Percentiles rank a stretch among this genome's conserved stretches.
Conservation (phyloP, 1,140 invertebrate genomes). For the Aphis craccivora region DNA sequence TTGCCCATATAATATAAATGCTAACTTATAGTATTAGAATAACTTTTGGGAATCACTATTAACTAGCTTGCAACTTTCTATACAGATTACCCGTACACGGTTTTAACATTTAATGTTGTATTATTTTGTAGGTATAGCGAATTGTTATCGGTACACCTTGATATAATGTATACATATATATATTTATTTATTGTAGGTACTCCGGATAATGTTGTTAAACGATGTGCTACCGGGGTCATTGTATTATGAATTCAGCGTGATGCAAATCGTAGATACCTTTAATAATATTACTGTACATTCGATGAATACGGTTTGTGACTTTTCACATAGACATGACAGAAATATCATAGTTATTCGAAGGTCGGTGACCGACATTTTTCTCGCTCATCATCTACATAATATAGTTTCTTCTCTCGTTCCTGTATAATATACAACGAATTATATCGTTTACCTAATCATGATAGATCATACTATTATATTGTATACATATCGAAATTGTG, state of each 20-base stretch:
- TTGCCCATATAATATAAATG: too few species aligned
- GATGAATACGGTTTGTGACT: background rate
- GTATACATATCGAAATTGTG: background rate
- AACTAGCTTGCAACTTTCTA: background rate
- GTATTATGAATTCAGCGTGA: conserved; percentile 20
- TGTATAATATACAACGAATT: background rate
- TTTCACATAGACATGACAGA: background rate
- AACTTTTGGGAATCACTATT: background rate
- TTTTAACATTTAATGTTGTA: background rate
- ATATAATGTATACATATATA: background rate
- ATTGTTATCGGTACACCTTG: background rate
- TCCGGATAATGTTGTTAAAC: background rate
- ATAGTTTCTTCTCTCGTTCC: background rate
- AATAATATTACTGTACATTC: background rate
- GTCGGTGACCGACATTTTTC: conserved; percentile 2
- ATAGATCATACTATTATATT: background rate
- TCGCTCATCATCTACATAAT: background rate
- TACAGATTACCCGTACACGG: background rate
- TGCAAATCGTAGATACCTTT: conserved; percentile 1
- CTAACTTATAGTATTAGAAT: background rate
- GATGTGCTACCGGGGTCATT: conserved; percentile 24
- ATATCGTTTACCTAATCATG: background rate
- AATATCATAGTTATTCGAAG: background rate
- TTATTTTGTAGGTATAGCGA: background rate
- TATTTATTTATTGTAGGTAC: background rate